These are phyloP conservation scores for Anoplophora glabripennis DNA, from an alignment of 1,140 invertebrate genomes.

Conservation along the genomic window DNA sequence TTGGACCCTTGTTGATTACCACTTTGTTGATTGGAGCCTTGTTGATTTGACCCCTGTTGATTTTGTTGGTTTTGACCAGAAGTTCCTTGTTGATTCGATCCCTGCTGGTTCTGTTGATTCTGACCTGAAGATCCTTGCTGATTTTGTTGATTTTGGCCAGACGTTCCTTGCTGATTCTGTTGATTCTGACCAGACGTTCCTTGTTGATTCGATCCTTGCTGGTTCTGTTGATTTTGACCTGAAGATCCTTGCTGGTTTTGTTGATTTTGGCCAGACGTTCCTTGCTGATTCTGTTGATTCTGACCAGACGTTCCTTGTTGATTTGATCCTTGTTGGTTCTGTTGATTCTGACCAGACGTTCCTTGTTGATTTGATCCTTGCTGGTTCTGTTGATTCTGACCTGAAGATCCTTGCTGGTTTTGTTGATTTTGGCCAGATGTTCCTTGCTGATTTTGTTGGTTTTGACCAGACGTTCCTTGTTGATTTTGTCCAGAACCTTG, in stretches of 20 bases:
- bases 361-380: conserved; percentile 24
- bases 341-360: not conserved
- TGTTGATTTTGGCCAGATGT: not conserved
- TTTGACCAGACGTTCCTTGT: not conserved
- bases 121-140: too few species aligned
- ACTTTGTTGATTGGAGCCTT: conserved; percentile 6
- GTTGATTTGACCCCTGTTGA: conserved; percentile 17
- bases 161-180: conserved; percentile 4
- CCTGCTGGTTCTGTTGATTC: conserved; percentile 33
- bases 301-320: conserved; percentile 33
- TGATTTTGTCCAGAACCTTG: conserved; percentile 9
- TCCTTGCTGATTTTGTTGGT: conserved; percentile 9
- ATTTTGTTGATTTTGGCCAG: conserved; percentile 7
- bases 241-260: conserved; percentile 26
- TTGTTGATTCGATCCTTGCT: conserved; percentile 5
- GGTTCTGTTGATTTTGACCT: conserved; percentile 12
- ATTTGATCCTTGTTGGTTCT: conserved; percentile 19
- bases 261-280: conserved; percentile 24
- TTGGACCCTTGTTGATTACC: not conserved
- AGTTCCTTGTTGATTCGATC: conserved; percentile 1
- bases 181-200: not conserved
- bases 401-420: conserved; percentile 11
- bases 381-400: too few species aligned
- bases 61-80: too few species aligned
- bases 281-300: conserved; percentile 28